A percentile compares a stretch with the other conserved stretches of the same genome.
These are phyloP conservation scores for Rhizomys pruinosus DNA, from an alignment of 2,113 vertebrate species.

Conservation along the genomic window DNA sequence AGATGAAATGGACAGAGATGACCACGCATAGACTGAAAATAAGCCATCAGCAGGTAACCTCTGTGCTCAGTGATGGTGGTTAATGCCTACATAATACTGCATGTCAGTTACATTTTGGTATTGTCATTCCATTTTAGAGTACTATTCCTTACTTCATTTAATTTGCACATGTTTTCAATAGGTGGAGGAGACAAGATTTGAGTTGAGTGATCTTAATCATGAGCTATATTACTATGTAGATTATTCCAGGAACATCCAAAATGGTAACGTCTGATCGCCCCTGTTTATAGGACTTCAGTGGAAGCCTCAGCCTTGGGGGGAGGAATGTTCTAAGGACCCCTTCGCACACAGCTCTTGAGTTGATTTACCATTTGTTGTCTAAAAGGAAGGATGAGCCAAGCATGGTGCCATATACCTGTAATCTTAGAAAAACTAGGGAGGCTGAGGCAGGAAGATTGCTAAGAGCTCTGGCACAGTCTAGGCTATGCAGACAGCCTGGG, in stretches of 20 bases:
- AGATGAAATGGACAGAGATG: neutral
- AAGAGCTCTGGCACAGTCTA: neutral
- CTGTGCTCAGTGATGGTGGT: neutral
- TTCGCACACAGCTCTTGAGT: conserved; percentile 4
- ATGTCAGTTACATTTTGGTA: neutral
- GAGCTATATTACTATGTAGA: neutral
- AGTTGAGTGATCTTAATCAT: neutral
- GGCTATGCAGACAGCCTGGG: no score
- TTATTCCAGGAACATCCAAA: neutral
- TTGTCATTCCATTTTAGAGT: neutral
- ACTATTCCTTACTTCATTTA: neutral
- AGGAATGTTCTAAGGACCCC: neutral
- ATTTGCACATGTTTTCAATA: neutral
- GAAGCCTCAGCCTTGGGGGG: neutral
- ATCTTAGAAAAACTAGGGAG: neutral
- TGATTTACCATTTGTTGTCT: conserved; percentile 4
- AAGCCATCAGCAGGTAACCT: neutral
- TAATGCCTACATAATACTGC: neutral
- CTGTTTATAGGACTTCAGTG: neutral
- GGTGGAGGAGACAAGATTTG: neutral
- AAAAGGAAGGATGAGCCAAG: neutral
- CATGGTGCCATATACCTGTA: neutral
- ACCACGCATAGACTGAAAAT: neutral
- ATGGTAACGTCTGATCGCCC: neutral
- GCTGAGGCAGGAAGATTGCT: neutral